Conservation (phyloP, 2,888 invertebrate species). For the Volucella zonaria region DNA sequence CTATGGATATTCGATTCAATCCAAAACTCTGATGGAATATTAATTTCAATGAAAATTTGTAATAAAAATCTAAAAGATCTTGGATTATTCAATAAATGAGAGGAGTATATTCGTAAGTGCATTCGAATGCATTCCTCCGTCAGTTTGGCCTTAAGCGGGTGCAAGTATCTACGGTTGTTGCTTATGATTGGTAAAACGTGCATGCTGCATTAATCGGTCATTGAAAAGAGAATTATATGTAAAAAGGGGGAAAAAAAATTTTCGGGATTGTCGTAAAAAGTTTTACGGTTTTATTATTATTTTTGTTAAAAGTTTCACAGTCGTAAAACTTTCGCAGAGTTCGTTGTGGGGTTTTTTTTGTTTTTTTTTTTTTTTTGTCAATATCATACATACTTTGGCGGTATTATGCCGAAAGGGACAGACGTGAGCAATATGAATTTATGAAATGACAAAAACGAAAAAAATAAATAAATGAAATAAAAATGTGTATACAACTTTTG, state of each 20-base stretch:
- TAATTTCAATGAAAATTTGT: conserved; percentile 27
- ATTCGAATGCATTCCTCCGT: conserved; percentile 19
- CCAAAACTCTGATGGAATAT: conserved; percentile 38
- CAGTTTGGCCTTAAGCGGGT: background rate
- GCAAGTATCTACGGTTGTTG: background rate
- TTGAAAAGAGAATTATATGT: conserved; percentile 20
- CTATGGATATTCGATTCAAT: conserved; percentile 44
- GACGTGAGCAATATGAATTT: conserved; percentile 37
- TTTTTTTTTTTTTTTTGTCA: background rate
- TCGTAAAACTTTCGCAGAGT: conserved; percentile 40
- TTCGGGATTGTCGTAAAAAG: conserved; percentile 60
- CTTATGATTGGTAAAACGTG: conserved; percentile 10
- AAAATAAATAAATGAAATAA: background rate
- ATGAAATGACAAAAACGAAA: background rate
- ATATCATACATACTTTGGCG: background rate
- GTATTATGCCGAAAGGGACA: conserved; percentile 3
- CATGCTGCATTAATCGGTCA: conserved; percentile 50
- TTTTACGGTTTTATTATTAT: conserved; percentile 61
- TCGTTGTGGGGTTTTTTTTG: background rate
- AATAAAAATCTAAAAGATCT: conserved; percentile 28
- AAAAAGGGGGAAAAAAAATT: background rate
- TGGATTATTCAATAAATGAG: background rate
- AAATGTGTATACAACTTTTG: too few relatives aligned
- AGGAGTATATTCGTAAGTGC: conserved; percentile 5
- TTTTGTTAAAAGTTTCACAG: conserved; percentile 49